Evolutionary conservation across 2,888 invertebrate genomes (phyloP), one percentile per base, ranked within the genome.

Genomic region (Perizoma affinitatum): DNA sequence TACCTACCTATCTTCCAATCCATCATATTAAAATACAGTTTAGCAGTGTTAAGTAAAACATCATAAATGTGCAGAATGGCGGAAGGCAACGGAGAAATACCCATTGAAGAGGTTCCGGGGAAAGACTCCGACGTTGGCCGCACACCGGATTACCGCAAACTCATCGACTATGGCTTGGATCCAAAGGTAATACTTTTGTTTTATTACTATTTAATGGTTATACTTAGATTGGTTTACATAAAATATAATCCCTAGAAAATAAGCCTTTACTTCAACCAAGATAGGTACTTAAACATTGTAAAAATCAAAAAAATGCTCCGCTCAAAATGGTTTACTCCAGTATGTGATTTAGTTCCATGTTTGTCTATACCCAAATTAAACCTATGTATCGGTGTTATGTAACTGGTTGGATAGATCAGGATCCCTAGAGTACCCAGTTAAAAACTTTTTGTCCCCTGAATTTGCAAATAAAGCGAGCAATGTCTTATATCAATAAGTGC

Each of bases 121-220:
- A 94, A 94, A 85, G 94, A 94, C 88, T 94, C 94, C 79, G 95
- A 95, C 82, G 89, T 93, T 85, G 94, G 95, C 91, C 94, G 95
- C 83, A 97, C 97, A 85, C 97, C 96, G 92, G 98, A 98, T 93
- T 98, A 97, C 93, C 95, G 96, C 87, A 98, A 98, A 94, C 95
- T 98, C 80, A 94, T 98, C 83, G 97, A 98, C 86, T 98, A 98
- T 95, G 98, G 98, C 92, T 95, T 98, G 90, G 97, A 98, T 93
- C 96, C 96, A 88, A 97, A 97, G 94, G 96, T 97, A 78, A 86
- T 85, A n/a, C 9, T 22, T 22, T 44, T 44, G 22, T 4, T 7
- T 11, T 44, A 11, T 22, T 44, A 22, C 22, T 2, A 22, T 22
- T 22, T 22, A 42, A 42, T 42, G 42, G 3, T 38, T 42, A 2